Evolutionary conservation across 2,888 invertebrate species (phyloP), one percentile per base, ranked within the genome.

Genomic region (Patella pellucida): DNA sequence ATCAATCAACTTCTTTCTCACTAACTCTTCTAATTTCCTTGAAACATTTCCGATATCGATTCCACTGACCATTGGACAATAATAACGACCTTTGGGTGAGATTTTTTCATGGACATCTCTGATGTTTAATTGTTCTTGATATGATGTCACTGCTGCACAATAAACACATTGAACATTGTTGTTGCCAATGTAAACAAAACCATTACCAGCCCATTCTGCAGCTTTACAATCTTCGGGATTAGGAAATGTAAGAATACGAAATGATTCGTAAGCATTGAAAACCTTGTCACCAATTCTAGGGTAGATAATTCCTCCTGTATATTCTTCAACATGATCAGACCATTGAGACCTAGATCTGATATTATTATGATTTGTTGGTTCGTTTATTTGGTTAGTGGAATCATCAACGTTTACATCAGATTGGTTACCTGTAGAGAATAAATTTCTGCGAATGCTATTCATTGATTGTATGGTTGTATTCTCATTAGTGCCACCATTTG

Each of bases 21-120:
- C 62, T 19, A 62, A 19, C 19, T 62, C 62, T 62, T 62, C 62
- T 62, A 62, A 62, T 62, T 19, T 19, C 11, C 62, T n/a, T 19
- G 62, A 19, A 2, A 62, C 62, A 62, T 62, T 19, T 15, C 62
- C 62, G 5, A 62, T 15, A 2, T 62, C 62, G 0, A 62, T 62
- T 62, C 62, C 62, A 62, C 62, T 62, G 62, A 62, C 19, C 62
- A 62, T 12, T 11, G 62, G 62, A 62, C 62, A 62, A n/a, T 62
- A 19, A 19, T 62, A 62, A 19, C 62, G 62, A 19, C 62, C 62
- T 15, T 62, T 62, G 0, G 62, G 62, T 19, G 62, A 62, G 3
- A 19, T 62, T 19, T 19, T 62, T 15, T 62, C n/a, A 62, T 62
- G 62, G 19, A 62, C 19, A 62, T 62, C 12, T 12, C 62, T 62